These are phyloP conservation scores for Tinea pellionella DNA, from an alignment of 2,888 invertebrate species.

Conservation along the genomic window DNA sequence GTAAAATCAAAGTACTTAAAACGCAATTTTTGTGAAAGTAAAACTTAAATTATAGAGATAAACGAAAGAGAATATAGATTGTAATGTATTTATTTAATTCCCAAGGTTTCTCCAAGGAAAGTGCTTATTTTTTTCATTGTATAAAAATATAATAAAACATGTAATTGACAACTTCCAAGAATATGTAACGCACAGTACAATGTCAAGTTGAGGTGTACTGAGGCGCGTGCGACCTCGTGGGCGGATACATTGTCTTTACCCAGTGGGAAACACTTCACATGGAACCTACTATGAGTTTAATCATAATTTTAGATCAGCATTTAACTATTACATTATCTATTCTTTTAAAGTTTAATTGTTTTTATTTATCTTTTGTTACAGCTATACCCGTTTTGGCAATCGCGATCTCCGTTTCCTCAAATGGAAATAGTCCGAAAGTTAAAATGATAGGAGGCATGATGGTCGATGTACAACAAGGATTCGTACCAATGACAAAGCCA, in stretches of 20 bases:
- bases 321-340: background rate
- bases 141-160: constrained; percentile 11
- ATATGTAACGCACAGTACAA: constrained; percentile 21
- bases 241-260: constrained; percentile 1
- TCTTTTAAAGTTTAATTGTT: background rate
- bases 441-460: constrained; percentile 54
- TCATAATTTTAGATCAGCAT: constrained; percentile 1
- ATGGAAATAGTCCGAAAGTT: constrained; percentile 60
- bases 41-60: background rate
- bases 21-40: background rate
- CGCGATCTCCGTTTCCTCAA: constrained; percentile 57
- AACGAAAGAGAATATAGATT: no score
- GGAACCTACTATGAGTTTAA: background rate
- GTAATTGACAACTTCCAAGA: constrained; percentile 8
- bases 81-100: constrained; percentile 5
- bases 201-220: constrained; percentile 32
- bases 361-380: constrained; percentile 36
- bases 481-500: constrained; percentile 28
- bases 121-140: background rate
- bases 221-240: constrained; percentile 24
- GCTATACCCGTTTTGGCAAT: constrained; percentile 42
- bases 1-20: background rate
- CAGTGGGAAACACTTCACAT: constrained; percentile 7
- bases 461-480: constrained; percentile 41
- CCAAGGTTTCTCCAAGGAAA: constrained; percentile 11